phyloP scores from a whole-genome alignment of 2,113 vertebrate genomes.

The Cairina moschata region DNA sequence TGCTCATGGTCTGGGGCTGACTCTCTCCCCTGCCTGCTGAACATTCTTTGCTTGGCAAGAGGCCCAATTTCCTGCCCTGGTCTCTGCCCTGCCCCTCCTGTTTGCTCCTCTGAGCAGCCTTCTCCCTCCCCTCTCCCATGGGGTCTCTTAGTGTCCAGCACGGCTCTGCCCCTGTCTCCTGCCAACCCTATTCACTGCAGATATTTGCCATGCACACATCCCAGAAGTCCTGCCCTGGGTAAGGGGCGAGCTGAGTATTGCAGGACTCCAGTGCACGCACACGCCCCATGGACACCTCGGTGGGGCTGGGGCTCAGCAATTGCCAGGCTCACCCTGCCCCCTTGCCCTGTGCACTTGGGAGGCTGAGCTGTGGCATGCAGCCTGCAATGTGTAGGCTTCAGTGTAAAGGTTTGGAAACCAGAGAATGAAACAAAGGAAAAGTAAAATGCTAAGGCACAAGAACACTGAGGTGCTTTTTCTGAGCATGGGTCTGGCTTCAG shows the following conservation, averaged over 20 bases:
- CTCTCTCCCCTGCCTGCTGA: background rate
- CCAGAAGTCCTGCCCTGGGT: background rate
- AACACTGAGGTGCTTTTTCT: background rate
- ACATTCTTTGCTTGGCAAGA: background rate
- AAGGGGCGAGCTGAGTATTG: background rate
- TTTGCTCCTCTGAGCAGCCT: background rate
- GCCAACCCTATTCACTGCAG: background rate
- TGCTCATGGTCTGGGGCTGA: background rate
- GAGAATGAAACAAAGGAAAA: background rate
- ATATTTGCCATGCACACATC: fast-evolving
- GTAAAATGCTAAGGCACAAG: background rate
- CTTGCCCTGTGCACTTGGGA: background rate
- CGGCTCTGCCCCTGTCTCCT: background rate
- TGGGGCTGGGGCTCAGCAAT: background rate
- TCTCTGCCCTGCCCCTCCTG: background rate
- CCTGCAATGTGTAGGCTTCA: background rate
- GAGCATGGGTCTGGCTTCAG: background rate
- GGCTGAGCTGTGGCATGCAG: background rate
- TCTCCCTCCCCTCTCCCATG: background rate
- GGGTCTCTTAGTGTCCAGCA: background rate
- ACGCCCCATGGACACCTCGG: background rate
- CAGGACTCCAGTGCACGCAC: fast-evolving
- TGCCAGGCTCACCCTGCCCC: background rate
- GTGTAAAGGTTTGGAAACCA: background rate
- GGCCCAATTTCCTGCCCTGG: background rate